Evolutionary conservation across 2,113 vertebrate species (phyloP).

Genomic region (Donacobius atricapilla): DNA sequence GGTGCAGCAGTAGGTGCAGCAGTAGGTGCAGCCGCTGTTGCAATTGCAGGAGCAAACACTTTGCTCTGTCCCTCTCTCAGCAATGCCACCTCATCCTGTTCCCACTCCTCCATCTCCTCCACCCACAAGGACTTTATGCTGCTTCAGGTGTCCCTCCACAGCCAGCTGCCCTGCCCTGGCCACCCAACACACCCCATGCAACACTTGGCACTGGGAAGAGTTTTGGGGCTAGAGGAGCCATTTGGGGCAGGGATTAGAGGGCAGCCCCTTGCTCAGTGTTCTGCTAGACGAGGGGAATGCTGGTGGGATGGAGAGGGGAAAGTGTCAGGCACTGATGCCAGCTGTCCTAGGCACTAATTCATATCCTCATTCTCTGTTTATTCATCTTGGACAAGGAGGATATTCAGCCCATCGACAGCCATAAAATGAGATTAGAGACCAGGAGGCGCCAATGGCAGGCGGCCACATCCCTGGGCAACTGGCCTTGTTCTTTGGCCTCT

Average conservation of each 20-base stretch:
- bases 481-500: slow-evolving; percentile 74
- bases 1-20: neutral
- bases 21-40: neutral
- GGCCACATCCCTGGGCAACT: slow-evolving; percentile 31
- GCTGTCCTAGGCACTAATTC: slow-evolving; percentile 62
- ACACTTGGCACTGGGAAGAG: accelerated
- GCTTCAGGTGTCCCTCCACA: neutral
- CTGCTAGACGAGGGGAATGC: accelerated
- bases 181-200: neutral
- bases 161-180: neutral
- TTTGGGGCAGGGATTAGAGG: neutral
- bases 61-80: neutral
- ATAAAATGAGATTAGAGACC: slow-evolving; percentile 71
- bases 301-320: neutral
- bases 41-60: neutral
- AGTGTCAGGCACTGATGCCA: slow-evolving; percentile 7
- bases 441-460: slow-evolving; percentile 12
- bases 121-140: neutral
- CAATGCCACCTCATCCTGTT: neutral
- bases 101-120: neutral
- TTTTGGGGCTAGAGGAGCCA: neutral
- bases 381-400: slow-evolving; percentile 65
- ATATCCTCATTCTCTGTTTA: slow-evolving; percentile 69
- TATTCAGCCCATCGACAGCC: slow-evolving; percentile 60
- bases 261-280: neutral